Evolutionary conservation across 2,888 invertebrate species (phyloP).

Genomic region (Oscheius myriophilus): DNA sequence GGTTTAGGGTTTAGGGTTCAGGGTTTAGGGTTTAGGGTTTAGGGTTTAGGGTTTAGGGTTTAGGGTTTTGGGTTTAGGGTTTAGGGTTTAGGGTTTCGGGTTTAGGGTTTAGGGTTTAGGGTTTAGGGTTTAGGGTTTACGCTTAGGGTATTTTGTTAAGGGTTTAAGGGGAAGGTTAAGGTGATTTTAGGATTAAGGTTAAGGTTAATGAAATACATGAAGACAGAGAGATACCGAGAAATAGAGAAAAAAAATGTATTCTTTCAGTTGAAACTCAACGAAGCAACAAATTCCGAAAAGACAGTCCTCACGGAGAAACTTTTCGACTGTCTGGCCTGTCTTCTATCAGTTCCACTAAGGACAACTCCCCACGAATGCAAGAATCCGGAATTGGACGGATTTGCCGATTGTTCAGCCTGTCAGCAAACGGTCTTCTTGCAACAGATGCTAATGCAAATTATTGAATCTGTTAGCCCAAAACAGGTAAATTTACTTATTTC

Average conservation of each 20-base stretch:
- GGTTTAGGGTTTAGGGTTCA: too few relatives aligned
- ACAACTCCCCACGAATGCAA: slow-evolving; percentile 74
- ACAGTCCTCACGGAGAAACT: slow-evolving; percentile 54
- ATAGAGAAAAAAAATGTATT: background rate
- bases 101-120: too few relatives aligned
- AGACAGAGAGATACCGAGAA: background rate
- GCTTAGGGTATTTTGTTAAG: too few relatives aligned
- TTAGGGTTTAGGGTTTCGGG: too few relatives aligned
- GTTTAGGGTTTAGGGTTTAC: too few relatives aligned
- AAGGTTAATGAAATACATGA: too few relatives aligned
- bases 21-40: too few relatives aligned
- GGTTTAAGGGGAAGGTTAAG: too few relatives aligned
- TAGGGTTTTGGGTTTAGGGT: too few relatives aligned
- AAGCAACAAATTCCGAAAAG: slow-evolving; percentile 81
- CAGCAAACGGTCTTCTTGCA: slow-evolving; percentile 94
- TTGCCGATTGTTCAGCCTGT: slow-evolving; percentile 82
- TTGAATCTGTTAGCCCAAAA: slow-evolving; percentile 65
- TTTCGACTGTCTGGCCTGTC: slow-evolving; percentile 55
- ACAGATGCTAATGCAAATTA: slow-evolving; percentile 74
- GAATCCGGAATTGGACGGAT: slow-evolving; percentile 72
- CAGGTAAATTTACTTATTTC: slow-evolving; percentile 32
- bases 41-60: too few relatives aligned
- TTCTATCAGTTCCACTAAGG: slow-evolving; percentile 71
- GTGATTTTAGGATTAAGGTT: too few relatives aligned
- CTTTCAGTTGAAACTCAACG: slow-evolving; percentile 83